phyloP scores from a whole-genome alignment of 2,113 vertebrate species.

The Cavia porcellus region DNA sequence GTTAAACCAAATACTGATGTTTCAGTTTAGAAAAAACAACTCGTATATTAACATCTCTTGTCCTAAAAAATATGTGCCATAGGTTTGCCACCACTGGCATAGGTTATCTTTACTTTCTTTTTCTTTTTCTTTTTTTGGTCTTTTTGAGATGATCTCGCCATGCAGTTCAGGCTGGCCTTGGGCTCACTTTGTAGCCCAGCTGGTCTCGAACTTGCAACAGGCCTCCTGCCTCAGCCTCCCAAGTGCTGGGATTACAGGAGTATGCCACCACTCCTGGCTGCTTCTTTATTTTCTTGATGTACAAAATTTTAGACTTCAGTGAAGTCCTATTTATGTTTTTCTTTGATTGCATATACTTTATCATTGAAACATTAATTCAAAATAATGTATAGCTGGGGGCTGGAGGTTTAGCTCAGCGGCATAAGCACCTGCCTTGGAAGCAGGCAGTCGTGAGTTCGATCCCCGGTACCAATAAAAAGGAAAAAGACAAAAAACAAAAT shows the following conservation, averaged over 20 bases:
- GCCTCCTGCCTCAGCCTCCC: no score
- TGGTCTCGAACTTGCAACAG: no score
- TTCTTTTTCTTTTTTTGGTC: no score
- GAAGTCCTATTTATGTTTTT: conserved; percentile 32
- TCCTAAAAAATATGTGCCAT: neutral
- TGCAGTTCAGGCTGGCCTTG: no score
- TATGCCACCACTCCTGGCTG: no score
- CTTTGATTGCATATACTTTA: conserved; percentile 33
- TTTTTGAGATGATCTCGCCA: no score
- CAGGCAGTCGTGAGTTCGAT: no score
- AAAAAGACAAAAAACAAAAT: neutral
- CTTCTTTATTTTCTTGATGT: neutral
- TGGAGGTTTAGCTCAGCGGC: no score
- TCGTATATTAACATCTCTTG: neutral
- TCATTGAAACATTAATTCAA: conserved; percentile 8
- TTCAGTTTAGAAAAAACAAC: neutral
- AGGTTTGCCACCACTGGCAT: neutral
- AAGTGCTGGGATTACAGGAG: no score
- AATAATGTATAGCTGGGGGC: neutral
- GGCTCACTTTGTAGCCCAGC: no score
- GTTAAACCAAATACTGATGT: neutral
- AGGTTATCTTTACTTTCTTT: neutral
- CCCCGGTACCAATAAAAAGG: no score
- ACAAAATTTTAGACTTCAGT: conserved; percentile 9
- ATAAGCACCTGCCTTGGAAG: no score